These are phyloP conservation scores for Hymenochirus boettgeri DNA, from an alignment of 2,113 vertebrate species.

Conservation along the genomic window DNA sequence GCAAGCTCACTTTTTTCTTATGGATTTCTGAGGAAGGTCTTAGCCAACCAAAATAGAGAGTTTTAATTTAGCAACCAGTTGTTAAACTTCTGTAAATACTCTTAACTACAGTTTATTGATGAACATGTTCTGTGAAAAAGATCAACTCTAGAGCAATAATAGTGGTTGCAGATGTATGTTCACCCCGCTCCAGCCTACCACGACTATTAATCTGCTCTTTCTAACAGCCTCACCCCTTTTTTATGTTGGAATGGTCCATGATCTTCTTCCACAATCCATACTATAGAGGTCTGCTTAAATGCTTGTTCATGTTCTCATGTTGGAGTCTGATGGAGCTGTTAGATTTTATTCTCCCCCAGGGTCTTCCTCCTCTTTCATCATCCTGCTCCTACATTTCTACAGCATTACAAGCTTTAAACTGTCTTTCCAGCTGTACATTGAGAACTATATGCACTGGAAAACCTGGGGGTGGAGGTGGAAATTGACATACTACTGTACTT, in stretches of 20 bases:
- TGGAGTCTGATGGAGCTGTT: neutral
- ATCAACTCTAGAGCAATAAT: neutral
- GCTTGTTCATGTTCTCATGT: neutral
- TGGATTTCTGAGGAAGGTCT: too few relatives aligned
- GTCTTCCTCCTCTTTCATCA: constrained; percentile 23
- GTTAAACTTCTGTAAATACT: too few relatives aligned
- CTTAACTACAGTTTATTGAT: too few relatives aligned
- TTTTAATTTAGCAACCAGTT: too few relatives aligned
- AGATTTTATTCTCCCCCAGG: constrained; percentile 4
- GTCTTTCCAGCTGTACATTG: constrained; percentile 36
- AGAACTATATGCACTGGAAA: too few relatives aligned
- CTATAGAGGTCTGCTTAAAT: constrained; percentile 1
- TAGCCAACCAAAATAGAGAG: too few relatives aligned
- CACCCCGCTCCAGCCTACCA: neutral
- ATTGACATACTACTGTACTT: too few relatives aligned
- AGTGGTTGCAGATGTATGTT: neutral
- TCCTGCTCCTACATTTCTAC: constrained; percentile 11
- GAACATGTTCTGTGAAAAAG: neutral
- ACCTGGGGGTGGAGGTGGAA: too few relatives aligned
- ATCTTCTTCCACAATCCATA: neutral
- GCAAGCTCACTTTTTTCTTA: too few relatives aligned
- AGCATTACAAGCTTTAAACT: constrained; percentile 14
- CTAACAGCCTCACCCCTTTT: neutral
- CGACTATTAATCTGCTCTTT: neutral
- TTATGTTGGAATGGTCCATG: neutral